A percentile compares a stretch with the other conserved stretches of the same genome.
Conservation (phyloP, 1,140 invertebrate species). For the Cyclina sinensis region DNA sequence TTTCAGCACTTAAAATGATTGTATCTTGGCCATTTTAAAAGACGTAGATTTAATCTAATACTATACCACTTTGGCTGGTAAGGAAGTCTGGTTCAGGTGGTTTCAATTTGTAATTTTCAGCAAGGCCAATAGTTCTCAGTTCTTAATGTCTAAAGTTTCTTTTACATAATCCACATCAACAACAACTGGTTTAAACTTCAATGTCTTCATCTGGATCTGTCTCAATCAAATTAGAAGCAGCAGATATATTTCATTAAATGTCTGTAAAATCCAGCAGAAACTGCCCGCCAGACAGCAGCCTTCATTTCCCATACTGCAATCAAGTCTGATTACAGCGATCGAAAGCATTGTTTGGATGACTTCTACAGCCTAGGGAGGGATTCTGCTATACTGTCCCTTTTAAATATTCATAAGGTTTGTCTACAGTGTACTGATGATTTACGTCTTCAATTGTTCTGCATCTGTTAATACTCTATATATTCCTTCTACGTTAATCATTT, state of each 20-base stretch:
- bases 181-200: too few species aligned
- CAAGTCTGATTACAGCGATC: neutral
- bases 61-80: too few species aligned
- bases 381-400: neutral
- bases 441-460: neutral
- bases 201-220: too few species aligned
- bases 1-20: too few species aligned
- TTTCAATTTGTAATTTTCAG: too few species aligned
- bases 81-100: too few species aligned
- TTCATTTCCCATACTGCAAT: neutral
- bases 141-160: too few species aligned
- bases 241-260: slow-evolving; percentile 18
- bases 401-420: neutral
- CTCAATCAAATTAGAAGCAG: neutral
- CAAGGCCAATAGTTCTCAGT: too few species aligned
- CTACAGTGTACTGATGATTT: neutral
- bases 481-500: slow-evolving; percentile 17
- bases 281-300: neutral
- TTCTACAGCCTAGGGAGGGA: slow-evolving; percentile 1
- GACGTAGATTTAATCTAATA: too few species aligned
- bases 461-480: neutral
- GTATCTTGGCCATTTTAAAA: too few species aligned
- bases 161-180: too few species aligned
- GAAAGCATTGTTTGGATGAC: slow-evolving; percentile 1
- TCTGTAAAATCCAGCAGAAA: slow-evolving; percentile 7